Base-by-base conservation (phyloP, 2,113 vertebrate genomes). In the Lasiurus cinereus region DNA sequence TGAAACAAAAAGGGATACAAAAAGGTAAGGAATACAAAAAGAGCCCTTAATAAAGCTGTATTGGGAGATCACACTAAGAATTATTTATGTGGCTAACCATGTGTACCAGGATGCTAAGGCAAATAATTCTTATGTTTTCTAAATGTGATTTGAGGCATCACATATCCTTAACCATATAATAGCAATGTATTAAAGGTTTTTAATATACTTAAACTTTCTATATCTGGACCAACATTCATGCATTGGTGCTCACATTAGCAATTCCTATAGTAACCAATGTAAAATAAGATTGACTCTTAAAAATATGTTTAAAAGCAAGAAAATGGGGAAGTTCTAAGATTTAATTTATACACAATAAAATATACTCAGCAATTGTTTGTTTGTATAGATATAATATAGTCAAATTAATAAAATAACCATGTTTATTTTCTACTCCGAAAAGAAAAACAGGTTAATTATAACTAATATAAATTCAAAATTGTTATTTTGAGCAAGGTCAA, bases 201-300 rank as follows among this genome's bases (percentile, higher is more conserved):
- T 87, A 91, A 78, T 62, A 72, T 6, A 74, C 21, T 27, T 54
- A 92, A 70, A 27, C 43, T 89, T 96, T 96, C 78, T 70, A 3
- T 85, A 52, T n/a, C 27, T 85, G 31, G 43, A 43, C 14, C 11
- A 74, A 50, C 54, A 92, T 78, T 88, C 15, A 78, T 52, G 16
- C 31, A 59, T 8, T 72, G 8, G 14, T 73, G 33, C 31, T 85
- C 67, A 85, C 3, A 62, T 64, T 54, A 83, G 54, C 33, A 85
- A 72, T 73, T 85, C 24, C 52, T 78, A 29, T 19, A 67, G 19
- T 19, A 79, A 66, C 4, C 29, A 48, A 39, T 31, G 22, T 86
- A 90, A 91, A 84, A 83, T 6, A 39, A 77, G 8, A 73, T 12
- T 39, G 21, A 50, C 19, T 67, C 29, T 79, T 90, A 85, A 80